Evolutionary conservation across 2,888 invertebrate genomes (phyloP).

Genomic region (Branchellion lobata): DNA sequence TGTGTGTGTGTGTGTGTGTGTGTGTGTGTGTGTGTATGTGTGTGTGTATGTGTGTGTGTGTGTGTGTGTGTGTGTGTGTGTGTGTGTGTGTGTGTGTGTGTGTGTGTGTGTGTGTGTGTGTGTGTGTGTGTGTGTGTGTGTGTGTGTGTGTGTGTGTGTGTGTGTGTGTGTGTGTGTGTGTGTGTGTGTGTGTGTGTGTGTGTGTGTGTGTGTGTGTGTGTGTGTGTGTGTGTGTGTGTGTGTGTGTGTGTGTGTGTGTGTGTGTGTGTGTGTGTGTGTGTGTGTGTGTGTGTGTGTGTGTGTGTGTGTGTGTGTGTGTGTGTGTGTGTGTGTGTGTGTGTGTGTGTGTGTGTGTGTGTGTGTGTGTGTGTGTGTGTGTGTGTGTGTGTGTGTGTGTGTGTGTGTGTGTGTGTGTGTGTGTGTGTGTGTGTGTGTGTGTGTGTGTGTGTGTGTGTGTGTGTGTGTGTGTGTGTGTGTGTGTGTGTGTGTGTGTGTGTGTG

Average conservation of each 20-base stretch:
- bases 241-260: slow-evolving; percentile 19
- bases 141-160: background rate
- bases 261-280: too few relatives aligned
- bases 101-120: background rate
- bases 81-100: background rate
- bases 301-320: too few relatives aligned
- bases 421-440: too few relatives aligned
- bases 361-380: too few relatives aligned
- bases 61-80: background rate
- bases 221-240: slow-evolving; percentile 31
- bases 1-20: slow-evolving; percentile 33
- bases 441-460: too few relatives aligned
- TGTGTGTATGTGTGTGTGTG: background rate
- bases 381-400: too few relatives aligned
- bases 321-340: too few relatives aligned
- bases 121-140: background rate
- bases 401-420: too few relatives aligned
- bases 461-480: too few relatives aligned
- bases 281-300: too few relatives aligned
- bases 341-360: too few relatives aligned
- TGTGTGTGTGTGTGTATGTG: slow-evolving; percentile 2
- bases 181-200: slow-evolving; percentile 26
- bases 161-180: background rate
- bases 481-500: too few relatives aligned
- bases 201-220: slow-evolving; percentile 21